Evolutionary conservation across 2,888 invertebrate genomes (phyloP), one percentile per base, ranked within the genome.

Genomic region (Acleris laterana): DNA sequence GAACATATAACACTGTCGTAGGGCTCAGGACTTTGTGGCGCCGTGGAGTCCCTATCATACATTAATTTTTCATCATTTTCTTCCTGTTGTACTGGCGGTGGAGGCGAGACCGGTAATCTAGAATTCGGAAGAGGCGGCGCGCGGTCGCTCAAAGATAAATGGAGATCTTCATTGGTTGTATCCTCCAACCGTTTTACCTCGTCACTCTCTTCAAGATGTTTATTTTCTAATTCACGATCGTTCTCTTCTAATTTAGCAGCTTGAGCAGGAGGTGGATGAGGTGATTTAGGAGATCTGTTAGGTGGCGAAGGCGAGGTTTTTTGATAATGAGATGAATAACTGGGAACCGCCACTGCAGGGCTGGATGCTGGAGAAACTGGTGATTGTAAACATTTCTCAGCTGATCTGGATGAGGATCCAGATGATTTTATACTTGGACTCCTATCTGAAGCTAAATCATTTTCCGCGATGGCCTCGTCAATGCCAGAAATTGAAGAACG

Each of bases 281-380:
- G 86, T 44, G 85, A 84, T 70, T 79, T 84, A 62, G 83, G 79
- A 63, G 81, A 81, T 71, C 86, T 79, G 62, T 76, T 74, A 62
- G 83, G 79, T 62, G 90, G 88, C 53, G 91, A 89, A 42, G 89
- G 80, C 46, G 84, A 87, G 25, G 88, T 83, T 75, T 85, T 89
- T 72, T 87, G 86, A 70, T 73, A 79, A 70, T 82, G 81, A 70
- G 81, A 78, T 17, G 74, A 73, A 67, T 72, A 74, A 66, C 77
- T 74, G 25, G 85, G 78, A 61, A 83, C 81, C 70, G 76, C 63
- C 49, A 72, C 72, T 7, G 71, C 72, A 56, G 79, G 70, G 70
- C 76, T 73, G 25, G 70, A 58, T 50, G 77, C 68, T 53, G 79
- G 74, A 57, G 82, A 77, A 51, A 76, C 73, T 67, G 79, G 74